Evolutionary conservation across 2,888 invertebrate genomes (phyloP), one percentile per base, ranked within the genome.

Genomic region (Acrocera orbiculus): DNA sequence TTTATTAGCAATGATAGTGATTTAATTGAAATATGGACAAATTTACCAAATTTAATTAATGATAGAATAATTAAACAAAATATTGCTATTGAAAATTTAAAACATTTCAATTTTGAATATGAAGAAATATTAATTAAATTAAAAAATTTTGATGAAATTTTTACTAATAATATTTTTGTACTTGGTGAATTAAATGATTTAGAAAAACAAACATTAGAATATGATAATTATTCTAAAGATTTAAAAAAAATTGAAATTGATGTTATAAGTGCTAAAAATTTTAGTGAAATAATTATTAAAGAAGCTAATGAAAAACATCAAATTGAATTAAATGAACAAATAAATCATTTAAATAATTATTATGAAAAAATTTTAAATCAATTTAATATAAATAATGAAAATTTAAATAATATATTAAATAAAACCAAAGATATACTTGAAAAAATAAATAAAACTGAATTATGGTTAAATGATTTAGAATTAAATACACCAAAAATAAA

Each of bases 391-490:
- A 53, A 53, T 30, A 44, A 44, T 3, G 47, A 50, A 24, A 50
- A 52, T 35, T 49, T 55, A 4, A 44, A 52, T 23, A 48, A 51
- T 4, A 43, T 56, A 4, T 47, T 50, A 3, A 40, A 47, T 1
- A 53, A 54, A 43, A 51, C 52, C 1, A 53, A 54, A 22, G 47
- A 50, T 23, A 48, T 60, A 3, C 47, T 54, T 11, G 45, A 51
- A 35, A 44, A 51, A 15, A 43, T 60, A 2, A 45, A 48, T 38
- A 42, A 53, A 28, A 58, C 54, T 5, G 67, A 68, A 30, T 56
- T 59, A 11, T 83, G 80, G 80, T 59, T 85, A 16, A 61, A 63
- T 23, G 61, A 62, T 23, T 52, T 79, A 9, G 72, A 75, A 48
- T 59, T 58, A 26, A 73, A 73, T 42, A 66, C 75, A 45, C 74